Conservation (phyloP, 2,888 invertebrate species). For the Arctia plantaginis region DNA sequence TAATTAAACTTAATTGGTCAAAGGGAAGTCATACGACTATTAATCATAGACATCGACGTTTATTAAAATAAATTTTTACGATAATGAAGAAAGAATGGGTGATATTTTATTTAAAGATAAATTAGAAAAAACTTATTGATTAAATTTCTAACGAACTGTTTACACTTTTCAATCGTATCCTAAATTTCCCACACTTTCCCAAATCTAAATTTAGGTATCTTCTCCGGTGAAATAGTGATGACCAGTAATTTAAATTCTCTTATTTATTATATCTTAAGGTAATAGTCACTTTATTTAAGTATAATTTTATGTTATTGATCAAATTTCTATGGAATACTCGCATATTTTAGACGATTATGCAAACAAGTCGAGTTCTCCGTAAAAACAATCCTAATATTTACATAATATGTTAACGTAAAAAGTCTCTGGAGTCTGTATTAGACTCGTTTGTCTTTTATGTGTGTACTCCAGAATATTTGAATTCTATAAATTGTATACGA, state of each 20-base stretch:
- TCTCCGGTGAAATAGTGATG: not conserved
- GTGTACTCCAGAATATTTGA: not conserved
- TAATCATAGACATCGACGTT: conserved; percentile 4
- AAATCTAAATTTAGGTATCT: not conserved
- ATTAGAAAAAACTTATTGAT: not conserved
- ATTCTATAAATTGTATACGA: not conserved
- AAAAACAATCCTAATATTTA: not conserved
- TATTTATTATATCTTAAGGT: too few relatives aligned
- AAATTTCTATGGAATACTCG: not conserved
- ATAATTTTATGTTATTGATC: too few relatives aligned
- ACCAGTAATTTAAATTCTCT: too few relatives aligned
- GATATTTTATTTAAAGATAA: not conserved
- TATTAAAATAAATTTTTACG: not conserved
- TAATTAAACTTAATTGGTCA: conserved; percentile 42
- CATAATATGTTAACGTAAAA: not conserved
- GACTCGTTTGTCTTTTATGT: not conserved
- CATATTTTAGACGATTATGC: not conserved
- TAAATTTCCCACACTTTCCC: not conserved
- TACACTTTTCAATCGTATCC: not conserved
- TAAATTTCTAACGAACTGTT: not conserved
- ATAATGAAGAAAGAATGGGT: not conserved
- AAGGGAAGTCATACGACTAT: conserved; percentile 20
- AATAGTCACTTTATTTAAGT: too few relatives aligned
- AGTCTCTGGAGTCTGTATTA: not conserved
- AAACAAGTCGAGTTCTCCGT: not conserved